These are phyloP conservation scores for Sepioteuthis lessoniana DNA, from an alignment of 2,888 invertebrate genomes.

Conservation along the genomic window DNA sequence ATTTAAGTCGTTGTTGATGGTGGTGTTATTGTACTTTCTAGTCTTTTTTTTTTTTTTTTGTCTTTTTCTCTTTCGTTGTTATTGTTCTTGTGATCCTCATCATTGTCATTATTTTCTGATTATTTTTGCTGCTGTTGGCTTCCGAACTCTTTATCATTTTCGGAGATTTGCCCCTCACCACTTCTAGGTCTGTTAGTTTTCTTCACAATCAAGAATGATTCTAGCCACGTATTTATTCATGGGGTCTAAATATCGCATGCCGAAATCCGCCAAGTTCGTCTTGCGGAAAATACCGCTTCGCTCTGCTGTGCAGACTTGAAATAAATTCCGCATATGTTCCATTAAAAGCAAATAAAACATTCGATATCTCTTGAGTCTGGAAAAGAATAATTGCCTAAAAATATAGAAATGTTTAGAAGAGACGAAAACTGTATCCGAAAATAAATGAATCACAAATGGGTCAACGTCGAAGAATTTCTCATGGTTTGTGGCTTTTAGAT, in stretches of 20 bases:
- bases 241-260: background rate
- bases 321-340: constrained; percentile 10
- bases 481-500: background rate
- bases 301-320: background rate
- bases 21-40: background rate
- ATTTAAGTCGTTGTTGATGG: background rate
- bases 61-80: background rate
- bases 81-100: background rate
- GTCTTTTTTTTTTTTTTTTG: background rate
- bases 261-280: background rate
- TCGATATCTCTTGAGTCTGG: background rate
- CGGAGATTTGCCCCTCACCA: background rate
- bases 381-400: background rate
- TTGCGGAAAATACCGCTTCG: background rate
- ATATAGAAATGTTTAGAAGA: background rate
- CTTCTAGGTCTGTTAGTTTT: background rate
- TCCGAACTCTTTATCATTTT: background rate
- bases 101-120: background rate
- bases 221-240: background rate
- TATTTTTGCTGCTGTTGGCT: background rate
- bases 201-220: background rate
- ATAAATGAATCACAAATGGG: background rate
- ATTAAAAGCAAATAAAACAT: background rate
- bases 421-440: background rate
- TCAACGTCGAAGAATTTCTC: background rate